Percentiles rank a stretch among this genome's conserved stretches.
phyloP scores from a whole-genome alignment of 2,888 invertebrate genomes.

The Drosophila demipolita region DNA sequence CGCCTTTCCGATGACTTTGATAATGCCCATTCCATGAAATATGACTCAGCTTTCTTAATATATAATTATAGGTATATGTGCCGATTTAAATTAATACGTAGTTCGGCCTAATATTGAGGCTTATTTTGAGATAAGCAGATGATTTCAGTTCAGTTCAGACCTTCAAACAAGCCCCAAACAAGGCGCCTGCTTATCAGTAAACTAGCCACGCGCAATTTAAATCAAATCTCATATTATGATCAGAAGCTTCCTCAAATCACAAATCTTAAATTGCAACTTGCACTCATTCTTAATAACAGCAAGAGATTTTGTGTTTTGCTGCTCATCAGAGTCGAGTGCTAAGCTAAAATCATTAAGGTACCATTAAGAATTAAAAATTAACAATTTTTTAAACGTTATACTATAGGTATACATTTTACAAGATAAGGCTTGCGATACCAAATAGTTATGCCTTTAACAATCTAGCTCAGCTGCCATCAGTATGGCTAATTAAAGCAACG shows the following conservation, averaged over 20 bases:
- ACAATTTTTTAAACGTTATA: neutral
- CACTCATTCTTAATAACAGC: neutral
- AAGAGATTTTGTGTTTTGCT: neutral
- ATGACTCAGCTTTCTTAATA: slow-evolving; percentile 60
- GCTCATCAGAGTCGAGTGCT: slow-evolving; percentile 53
- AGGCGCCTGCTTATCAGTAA: slow-evolving; percentile 39
- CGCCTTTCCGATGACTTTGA: slow-evolving; percentile 50
- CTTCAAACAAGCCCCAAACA: slow-evolving; percentile 26
- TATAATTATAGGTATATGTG: neutral
- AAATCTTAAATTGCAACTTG: slow-evolving; percentile 5
- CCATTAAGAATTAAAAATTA: neutral
- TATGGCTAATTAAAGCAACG: slow-evolving; percentile 34
- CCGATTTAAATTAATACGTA: neutral
- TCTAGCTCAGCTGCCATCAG: neutral
- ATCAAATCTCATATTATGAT: slow-evolving; percentile 17
- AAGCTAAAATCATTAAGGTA: slow-evolving; percentile 3
- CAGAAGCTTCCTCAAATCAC: slow-evolving; percentile 40
- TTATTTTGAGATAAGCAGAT: slow-evolving; percentile 21
- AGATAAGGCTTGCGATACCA: neutral
- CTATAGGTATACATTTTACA: neutral
- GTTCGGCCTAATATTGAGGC: slow-evolving; percentile 8
- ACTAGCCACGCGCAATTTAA: slow-evolving; percentile 34
- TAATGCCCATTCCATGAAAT: slow-evolving; percentile 36
- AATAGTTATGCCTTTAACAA: neutral
- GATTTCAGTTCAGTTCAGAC: slow-evolving; percentile 30